These are phyloP conservation scores for Ischnus inquisitorius DNA, from an alignment of 2,888 invertebrate species.

Conservation along the genomic window DNA sequence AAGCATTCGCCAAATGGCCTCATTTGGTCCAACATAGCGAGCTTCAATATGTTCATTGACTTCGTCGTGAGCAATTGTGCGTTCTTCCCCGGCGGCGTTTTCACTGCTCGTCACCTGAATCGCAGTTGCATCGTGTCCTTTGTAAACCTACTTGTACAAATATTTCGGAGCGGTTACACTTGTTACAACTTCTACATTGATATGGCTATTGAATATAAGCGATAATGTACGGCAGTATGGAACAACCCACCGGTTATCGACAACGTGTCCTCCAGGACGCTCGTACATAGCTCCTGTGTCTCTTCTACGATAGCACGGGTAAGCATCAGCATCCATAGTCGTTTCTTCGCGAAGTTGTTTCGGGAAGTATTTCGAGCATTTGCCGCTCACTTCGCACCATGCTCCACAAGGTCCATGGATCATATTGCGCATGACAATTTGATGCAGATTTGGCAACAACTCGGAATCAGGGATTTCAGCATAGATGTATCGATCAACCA, in stretches of 20 bases:
- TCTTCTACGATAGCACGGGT: conserved; percentile 35
- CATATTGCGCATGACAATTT: conserved; percentile 72
- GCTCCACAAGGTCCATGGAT: neutral
- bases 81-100: conserved; percentile 9
- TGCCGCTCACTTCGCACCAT: conserved; percentile 11
- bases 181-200: conserved; percentile 31
- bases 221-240: conserved; percentile 22
- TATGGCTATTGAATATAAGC: conserved; percentile 27
- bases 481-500: conserved; percentile 69
- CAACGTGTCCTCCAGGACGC: neutral
- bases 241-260: conserved; percentile 37
- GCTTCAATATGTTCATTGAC: conserved; percentile 30
- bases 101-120: conserved; percentile 40
- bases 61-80: conserved; percentile 42
- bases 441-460: conserved; percentile 72
- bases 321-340: conserved; percentile 33
- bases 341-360: conserved; percentile 19
- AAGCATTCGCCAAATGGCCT: neutral
- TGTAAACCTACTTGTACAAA: too few species aligned
- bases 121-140: conserved; percentile 67
- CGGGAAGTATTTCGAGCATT: conserved; percentile 47
- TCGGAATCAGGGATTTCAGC: conserved; percentile 72
- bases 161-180: too few species aligned
- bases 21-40: conserved; percentile 8
- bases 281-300: neutral